Evolutionary conservation across 2,888 invertebrate species (phyloP), one percentile per base, ranked within the genome.

Genomic region (Cancer borealis): DNA sequence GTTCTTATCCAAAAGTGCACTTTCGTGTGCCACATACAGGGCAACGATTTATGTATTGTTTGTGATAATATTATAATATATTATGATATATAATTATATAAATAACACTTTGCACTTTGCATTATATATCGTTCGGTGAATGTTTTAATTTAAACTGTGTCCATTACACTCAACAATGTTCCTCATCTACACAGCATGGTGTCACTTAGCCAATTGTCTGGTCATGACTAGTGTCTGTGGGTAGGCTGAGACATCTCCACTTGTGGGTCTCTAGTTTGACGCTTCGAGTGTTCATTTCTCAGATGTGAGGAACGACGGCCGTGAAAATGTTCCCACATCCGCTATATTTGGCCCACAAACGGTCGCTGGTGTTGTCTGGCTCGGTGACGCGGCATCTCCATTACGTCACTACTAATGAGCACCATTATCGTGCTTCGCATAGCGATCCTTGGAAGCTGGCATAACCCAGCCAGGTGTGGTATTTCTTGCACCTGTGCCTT

Each of bases 291-390:
- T n/a, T 73, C 73, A 73, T 73, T 10, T 73, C 73, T 26, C 26
- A 8, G 26, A 73, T n/a, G 73, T 73, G 73, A 21, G 73, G 73
- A 26, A 73, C 73, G n/a, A 10, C 73, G 21, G 73, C 73, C n/a
- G 73, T 73, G n/a, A 73, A 73, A 73, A 21, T n/a, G 54, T 73
- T 73, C 66, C 66, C 66, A 73, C 66, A 73, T 73, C n/a, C 66
- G 3, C 1, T 21, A 73, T 2, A 73, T n/a, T 3, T 8, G 66
- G 4, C 66, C 66, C 0, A n/a, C n/a, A 73, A 73, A 73, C 2
- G 66, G n/a, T 3, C 66, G 8, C n/a, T 73, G 66, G 66, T 73
- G 66, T n/a, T n/a, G 66, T 3, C n/a, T n/a, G 66, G 5, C 66
- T n/a, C 21, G n/a, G n/a, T 21, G n/a, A n/a, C 66, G n/a, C 66